Evolutionary conservation across 2,113 vertebrate species (phyloP).

Genomic region (Glaucidium brasilianum): DNA sequence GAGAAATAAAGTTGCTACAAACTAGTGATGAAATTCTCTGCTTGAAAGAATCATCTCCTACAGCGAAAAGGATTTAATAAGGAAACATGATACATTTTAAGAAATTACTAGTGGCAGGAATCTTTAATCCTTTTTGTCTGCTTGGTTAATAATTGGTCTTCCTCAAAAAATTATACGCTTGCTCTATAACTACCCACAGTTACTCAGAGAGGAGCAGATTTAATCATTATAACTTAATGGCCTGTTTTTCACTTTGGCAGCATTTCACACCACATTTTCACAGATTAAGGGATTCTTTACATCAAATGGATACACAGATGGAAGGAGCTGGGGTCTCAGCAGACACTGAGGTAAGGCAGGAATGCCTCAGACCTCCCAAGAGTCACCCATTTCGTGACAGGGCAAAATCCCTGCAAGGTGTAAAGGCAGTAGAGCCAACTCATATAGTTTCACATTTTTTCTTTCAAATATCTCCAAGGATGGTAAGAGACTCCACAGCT

Average conservation of each 20-base stretch:
- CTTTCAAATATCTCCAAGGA: not conserved
- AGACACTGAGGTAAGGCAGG: not conserved
- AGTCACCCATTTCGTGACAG: not conserved
- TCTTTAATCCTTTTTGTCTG: not conserved
- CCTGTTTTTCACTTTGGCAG: not conserved
- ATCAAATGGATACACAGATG: not conserved
- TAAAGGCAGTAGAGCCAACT: not conserved
- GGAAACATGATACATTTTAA: not conserved
- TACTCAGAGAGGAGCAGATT: not conserved
- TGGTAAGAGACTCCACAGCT: not conserved
- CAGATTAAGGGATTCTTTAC: not conserved
- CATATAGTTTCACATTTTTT: not conserved
- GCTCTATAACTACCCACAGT: not conserved
- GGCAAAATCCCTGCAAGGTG: not conserved
- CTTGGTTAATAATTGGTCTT: not conserved
- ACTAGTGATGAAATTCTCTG: not conserved
- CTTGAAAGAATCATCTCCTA: not conserved
- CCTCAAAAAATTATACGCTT: not conserved
- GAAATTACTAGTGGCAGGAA: not conserved
- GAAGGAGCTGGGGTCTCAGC: not conserved
- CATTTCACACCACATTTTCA: not conserved
- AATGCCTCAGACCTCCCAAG: not conserved
- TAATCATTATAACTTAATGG: not conserved
- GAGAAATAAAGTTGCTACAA: not conserved
- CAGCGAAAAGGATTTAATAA: not conserved